A percentile compares a stretch with the other conserved stretches of the same genome.
phyloP scores from a whole-genome alignment of 1,140 invertebrate genomes.

The Lucilia sericata region DNA sequence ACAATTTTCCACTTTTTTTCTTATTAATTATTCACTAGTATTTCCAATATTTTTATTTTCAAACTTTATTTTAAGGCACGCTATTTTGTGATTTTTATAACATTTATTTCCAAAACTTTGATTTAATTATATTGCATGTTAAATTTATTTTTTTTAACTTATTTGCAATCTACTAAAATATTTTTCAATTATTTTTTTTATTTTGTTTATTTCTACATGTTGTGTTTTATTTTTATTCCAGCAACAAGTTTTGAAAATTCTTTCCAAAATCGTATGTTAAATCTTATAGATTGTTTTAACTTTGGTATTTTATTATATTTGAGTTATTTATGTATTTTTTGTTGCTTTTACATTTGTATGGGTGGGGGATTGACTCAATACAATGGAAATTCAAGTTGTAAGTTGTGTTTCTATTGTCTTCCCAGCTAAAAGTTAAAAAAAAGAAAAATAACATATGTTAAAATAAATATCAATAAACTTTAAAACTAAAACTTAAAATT shows the following conservation, averaged over 20 bases:
- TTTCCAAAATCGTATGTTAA: constrained; percentile 55
- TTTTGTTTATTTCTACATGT: constrained; percentile 35
- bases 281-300: constrained; percentile 5
- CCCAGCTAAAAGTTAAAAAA: not conserved
- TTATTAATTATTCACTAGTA: constrained; percentile 13
- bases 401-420: not conserved
- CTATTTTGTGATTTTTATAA: not conserved
- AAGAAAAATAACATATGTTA: too few relatives aligned
- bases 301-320: not conserved
- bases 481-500: too few relatives aligned
- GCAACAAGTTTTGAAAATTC: constrained; percentile 53
- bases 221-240: not conserved
- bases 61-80: not conserved
- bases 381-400: not conserved
- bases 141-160: not conserved
- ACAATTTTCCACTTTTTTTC: constrained; percentile 45
- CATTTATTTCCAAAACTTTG: constrained; percentile 8
- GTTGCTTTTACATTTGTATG: not conserved
- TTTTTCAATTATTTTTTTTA: constrained; percentile 8
- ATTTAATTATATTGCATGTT: constrained; percentile 18
- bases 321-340: too few relatives aligned
- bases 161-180: not conserved
- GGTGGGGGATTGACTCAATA: not conserved
- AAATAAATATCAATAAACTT: too few relatives aligned
- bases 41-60: not conserved